A percentile compares a stretch with the other conserved stretches of the same genome.
Evolutionary conservation across 2,113 vertebrate species (phyloP).

Genomic region (Picathartes gymnocephalus): DNA sequence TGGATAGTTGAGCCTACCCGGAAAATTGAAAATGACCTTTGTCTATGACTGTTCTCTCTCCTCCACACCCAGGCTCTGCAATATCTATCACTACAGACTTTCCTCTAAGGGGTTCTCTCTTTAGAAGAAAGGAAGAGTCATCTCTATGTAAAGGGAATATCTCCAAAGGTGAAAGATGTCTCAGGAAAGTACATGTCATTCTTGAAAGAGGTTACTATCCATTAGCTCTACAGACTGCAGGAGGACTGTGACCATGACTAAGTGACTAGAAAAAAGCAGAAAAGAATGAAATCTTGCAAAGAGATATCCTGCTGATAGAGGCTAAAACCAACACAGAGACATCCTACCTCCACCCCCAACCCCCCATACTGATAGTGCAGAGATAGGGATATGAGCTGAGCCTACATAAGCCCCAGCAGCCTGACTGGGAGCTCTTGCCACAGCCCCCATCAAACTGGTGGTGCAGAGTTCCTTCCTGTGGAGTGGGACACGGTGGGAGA

Average conservation of each 20-base stretch:
- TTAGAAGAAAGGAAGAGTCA: background rate
- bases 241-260: background rate
- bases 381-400: background rate
- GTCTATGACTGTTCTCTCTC: background rate
- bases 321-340: background rate
- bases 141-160: background rate
- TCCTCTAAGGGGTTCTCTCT: background rate
- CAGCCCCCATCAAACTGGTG: fast-evolving
- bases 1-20: background rate
- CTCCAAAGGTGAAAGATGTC: background rate
- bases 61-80: background rate
- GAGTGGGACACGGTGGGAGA: background rate
- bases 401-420: background rate
- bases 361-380: background rate
- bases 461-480: background rate
- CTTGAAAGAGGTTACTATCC: background rate
- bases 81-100: background rate
- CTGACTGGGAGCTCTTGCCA: background rate
- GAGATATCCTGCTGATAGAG: background rate
- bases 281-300: background rate
- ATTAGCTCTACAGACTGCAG: background rate
- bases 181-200: background rate
- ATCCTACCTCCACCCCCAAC: background rate
- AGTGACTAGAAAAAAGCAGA: background rate
- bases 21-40: constrained; percentile 9